These are phyloP conservation scores for Hipparchia semele DNA, from an alignment of 2,888 invertebrate genomes.

Conservation along the genomic window DNA sequence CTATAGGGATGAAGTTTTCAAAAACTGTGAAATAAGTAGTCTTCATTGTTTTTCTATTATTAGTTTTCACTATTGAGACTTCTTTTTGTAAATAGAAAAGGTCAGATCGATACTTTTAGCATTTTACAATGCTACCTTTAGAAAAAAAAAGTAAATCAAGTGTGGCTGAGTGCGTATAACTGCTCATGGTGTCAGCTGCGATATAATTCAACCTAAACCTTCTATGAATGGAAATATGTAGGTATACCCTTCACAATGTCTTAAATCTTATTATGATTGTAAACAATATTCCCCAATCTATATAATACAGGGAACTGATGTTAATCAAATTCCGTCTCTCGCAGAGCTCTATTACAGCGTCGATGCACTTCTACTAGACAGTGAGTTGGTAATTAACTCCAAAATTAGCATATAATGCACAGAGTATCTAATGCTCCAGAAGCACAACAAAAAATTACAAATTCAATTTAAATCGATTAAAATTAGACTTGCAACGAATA, in stretches of 20 bases:
- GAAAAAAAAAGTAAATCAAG: too few relatives aligned
- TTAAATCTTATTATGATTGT: not conserved
- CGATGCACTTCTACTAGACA: constrained; percentile 20
- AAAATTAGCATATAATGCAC: constrained; percentile 17
- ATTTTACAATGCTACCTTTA: too few relatives aligned
- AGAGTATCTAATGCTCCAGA: constrained; percentile 10
- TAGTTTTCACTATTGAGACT: too few relatives aligned
- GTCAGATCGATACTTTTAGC: not conserved
- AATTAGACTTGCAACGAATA: too few relatives aligned
- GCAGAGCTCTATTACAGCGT: constrained; percentile 23
- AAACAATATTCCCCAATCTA: constrained; percentile 14
- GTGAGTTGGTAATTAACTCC: constrained; percentile 19
- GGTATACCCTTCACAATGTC: not conserved
- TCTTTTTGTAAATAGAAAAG: too few relatives aligned
- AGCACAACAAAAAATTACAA: constrained; percentile 5
- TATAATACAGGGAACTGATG: constrained; percentile 10
- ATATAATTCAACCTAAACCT: not conserved
- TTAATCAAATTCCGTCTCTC: constrained; percentile 22
- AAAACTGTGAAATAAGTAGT: too few relatives aligned
- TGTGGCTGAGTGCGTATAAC: too few relatives aligned
- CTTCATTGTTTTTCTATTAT: too few relatives aligned
- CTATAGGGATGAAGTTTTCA: too few relatives aligned
- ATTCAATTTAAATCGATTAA: not conserved
- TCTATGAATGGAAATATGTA: not conserved
- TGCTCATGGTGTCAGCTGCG: too few relatives aligned